Percentiles rank a stretch among this genome's conserved stretches.
phyloP scores from a whole-genome alignment of 2,113 vertebrate species.

The Nettapus auritus region DNA sequence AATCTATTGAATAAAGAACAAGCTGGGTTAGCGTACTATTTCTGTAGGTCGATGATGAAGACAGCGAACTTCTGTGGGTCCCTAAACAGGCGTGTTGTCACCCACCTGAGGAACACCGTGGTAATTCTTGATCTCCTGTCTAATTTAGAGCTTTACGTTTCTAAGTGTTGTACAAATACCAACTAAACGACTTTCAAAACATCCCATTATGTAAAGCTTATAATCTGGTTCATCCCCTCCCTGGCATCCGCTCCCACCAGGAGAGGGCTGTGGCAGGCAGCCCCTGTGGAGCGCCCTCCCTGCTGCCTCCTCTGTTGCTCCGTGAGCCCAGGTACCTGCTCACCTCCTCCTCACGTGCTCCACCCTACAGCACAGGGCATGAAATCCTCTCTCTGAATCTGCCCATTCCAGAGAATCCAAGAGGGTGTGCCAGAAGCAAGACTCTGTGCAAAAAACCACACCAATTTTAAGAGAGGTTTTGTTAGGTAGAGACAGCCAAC shows the following conservation, averaged over 20 bases:
- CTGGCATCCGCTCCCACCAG: accelerated
- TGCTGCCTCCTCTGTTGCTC: neutral
- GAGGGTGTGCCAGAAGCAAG: neutral
- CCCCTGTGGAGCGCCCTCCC: neutral
- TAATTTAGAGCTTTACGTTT: neutral
- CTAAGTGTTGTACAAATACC: neutral
- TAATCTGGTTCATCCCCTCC: neutral
- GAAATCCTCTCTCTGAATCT: neutral
- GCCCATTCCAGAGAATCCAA: neutral
- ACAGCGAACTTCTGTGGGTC: neutral
- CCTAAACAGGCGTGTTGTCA: neutral
- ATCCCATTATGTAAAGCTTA: neutral
- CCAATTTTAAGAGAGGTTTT: neutral
- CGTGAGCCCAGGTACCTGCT: accelerated
- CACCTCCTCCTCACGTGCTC: neutral
- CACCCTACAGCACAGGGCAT: accelerated
- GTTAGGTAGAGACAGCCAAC: neutral
- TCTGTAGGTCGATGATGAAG: neutral
- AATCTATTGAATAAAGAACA: neutral
- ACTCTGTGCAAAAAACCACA: neutral
- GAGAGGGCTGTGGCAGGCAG: neutral
- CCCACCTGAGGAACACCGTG: neutral
- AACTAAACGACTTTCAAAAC: neutral
- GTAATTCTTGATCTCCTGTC: neutral
- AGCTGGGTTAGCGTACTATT: neutral